Evolutionary conservation across 2,888 invertebrate species (phyloP).

Genomic region (Cancer borealis): DNA sequence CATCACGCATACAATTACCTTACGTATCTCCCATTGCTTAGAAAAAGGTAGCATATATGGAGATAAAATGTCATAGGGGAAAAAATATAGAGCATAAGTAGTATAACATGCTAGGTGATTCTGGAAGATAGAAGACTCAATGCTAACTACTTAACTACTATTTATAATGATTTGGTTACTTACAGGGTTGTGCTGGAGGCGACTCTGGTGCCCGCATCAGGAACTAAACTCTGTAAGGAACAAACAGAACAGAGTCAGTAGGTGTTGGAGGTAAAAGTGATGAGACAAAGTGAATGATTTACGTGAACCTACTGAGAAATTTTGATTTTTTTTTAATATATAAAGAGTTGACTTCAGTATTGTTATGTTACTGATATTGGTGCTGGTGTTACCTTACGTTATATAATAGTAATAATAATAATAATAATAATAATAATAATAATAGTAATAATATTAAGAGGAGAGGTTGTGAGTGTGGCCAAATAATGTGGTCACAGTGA

Average conservation of each 20-base stretch:
- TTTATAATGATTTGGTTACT: not conserved
- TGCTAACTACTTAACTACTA: not conserved
- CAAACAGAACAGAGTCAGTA: not conserved
- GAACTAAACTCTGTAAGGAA: constrained; percentile 22
- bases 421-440: not conserved
- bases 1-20: too few relatives aligned
- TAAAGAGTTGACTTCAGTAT: not conserved
- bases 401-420: not conserved
- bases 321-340: not conserved
- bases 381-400: not conserved
- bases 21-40: too few relatives aligned
- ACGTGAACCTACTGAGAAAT: not conserved
- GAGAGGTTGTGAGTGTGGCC: not conserved
- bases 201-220: constrained; percentile 23
- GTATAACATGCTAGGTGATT: not conserved
- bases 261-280: not conserved
- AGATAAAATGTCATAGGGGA: too few relatives aligned
- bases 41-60: too few relatives aligned
- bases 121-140: not conserved
- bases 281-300: not conserved
- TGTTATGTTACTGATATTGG: not conserved
- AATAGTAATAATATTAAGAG: not conserved
- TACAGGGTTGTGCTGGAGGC: constrained; percentile 46
- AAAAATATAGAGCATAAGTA: too few relatives aligned
- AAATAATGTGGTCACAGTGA: not conserved